These are phyloP conservation scores for Anguilla pacifica DNA, from an alignment of 2,797 vertebrate genomes.

Conservation along the genomic window DNA sequence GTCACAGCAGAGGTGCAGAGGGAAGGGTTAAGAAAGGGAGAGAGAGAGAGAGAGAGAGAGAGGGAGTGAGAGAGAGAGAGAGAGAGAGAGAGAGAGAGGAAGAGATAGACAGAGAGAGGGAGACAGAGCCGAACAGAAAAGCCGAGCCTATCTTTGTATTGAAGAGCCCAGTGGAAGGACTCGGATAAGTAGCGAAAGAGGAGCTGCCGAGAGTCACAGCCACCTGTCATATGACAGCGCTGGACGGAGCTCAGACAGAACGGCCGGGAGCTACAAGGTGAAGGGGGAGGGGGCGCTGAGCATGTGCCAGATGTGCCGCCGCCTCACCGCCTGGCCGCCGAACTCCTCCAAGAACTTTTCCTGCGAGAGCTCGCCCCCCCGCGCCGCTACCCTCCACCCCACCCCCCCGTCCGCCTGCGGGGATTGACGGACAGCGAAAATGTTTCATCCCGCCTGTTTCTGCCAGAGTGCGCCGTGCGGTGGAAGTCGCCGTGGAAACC, in stretches of 20 bases:
- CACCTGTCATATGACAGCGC: neutral
- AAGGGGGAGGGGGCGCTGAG: neutral
- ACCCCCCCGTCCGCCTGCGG: neutral
- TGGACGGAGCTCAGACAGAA: neutral
- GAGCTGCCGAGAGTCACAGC: neutral
- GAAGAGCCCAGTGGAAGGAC: neutral
- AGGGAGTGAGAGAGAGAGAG: neutral
- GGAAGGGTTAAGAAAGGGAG: conserved; percentile 16
- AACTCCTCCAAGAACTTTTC: conserved; percentile 41
- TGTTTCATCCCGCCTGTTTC: neutral
- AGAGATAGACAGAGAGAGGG: conserved; percentile 11
- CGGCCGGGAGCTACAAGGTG: neutral
- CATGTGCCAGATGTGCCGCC: neutral
- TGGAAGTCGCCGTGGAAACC: conserved; percentile 37
- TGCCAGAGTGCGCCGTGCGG: conserved; percentile 25
- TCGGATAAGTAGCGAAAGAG: neutral
- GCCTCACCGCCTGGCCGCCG: neutral
- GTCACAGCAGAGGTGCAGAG: neutral
- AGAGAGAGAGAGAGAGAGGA: neutral
- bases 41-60: neutral
- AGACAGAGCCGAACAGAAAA: neutral
- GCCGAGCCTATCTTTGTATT: neutral
- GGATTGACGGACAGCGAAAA: neutral
- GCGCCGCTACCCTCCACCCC: conserved; percentile 43
- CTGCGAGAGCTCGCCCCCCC: conserved; percentile 54